These are phyloP conservation scores for Onychostruthus taczanowskii DNA, from an alignment of 2,113 vertebrate genomes.

Conservation along the genomic window DNA sequence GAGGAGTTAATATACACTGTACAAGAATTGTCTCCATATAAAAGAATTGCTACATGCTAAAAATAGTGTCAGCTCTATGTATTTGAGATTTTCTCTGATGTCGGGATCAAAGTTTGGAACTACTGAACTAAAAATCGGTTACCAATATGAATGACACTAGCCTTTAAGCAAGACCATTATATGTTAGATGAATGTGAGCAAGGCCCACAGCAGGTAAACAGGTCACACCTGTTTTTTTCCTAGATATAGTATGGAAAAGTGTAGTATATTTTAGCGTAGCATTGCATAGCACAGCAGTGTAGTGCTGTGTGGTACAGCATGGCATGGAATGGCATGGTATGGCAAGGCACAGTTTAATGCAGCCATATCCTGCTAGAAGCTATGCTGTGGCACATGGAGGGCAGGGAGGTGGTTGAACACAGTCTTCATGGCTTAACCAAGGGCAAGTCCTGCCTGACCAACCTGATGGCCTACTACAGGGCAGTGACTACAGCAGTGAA, in stretches of 20 bases:
- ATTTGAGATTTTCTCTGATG: conserved; percentile 5
- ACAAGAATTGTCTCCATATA: neutral
- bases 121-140: neutral
- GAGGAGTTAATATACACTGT: conserved; percentile 46
- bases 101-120: conserved; percentile 10
- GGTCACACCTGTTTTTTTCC: neutral
- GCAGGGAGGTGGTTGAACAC: neutral
- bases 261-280: too few relatives aligned
- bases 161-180: neutral
- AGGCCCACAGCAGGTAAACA: neutral
- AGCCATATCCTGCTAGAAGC: neutral
- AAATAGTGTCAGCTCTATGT: neutral
- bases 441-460: neutral
- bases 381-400: neutral
- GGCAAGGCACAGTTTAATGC: neutral
- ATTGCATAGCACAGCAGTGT: too few relatives aligned
- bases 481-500: neutral
- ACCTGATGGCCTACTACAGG: neutral
- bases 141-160: neutral
- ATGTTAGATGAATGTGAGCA: neutral
- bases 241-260: neutral
- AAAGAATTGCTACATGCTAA: conserved; percentile 22
- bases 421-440: neutral
- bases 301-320: neutral
- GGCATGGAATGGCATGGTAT: neutral